Conservation (phyloP, 2,888 invertebrate genomes). For the Metellina segmentata region DNA sequence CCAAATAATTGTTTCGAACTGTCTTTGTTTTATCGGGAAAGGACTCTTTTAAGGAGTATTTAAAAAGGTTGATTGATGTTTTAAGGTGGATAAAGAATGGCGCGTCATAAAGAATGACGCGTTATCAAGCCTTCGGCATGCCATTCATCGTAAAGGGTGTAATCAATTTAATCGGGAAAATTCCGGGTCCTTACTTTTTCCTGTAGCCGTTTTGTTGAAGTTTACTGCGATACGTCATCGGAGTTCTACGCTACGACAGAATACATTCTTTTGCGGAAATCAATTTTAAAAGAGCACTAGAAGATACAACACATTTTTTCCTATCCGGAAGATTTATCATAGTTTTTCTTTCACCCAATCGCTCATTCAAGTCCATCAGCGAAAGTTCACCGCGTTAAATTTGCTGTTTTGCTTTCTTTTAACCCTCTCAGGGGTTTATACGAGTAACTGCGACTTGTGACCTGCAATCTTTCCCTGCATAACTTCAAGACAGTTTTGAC, state of each 20-base stretch:
- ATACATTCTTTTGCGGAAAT: background rate
- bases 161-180: background rate
- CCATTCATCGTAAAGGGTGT: background rate
- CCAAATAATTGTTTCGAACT: too few relatives aligned
- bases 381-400: too few relatives aligned
- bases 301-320: background rate
- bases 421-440: too few relatives aligned
- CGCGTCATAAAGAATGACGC: background rate
- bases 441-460: too few relatives aligned
- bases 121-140: background rate
- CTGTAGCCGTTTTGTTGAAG: background rate
- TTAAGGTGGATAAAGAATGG: slow-evolving; percentile 3
- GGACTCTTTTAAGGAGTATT: background rate
- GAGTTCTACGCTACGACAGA: background rate
- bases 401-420: too few relatives aligned
- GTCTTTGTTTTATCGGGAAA: too few relatives aligned
- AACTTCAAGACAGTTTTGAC: too few relatives aligned
- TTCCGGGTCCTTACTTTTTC: background rate
- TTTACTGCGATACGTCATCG: background rate
- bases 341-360: too few relatives aligned
- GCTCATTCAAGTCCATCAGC: too few relatives aligned
- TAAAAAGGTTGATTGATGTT: background rate
- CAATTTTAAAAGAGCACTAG: background rate
- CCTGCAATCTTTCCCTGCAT: too few relatives aligned
- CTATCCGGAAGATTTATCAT: too few relatives aligned